A percentile compares a stretch with the other conserved stretches of the same genome.
phyloP scores from a whole-genome alignment of 2,113 vertebrate species.

The Protobothrops mucrosquamatus region DNA sequence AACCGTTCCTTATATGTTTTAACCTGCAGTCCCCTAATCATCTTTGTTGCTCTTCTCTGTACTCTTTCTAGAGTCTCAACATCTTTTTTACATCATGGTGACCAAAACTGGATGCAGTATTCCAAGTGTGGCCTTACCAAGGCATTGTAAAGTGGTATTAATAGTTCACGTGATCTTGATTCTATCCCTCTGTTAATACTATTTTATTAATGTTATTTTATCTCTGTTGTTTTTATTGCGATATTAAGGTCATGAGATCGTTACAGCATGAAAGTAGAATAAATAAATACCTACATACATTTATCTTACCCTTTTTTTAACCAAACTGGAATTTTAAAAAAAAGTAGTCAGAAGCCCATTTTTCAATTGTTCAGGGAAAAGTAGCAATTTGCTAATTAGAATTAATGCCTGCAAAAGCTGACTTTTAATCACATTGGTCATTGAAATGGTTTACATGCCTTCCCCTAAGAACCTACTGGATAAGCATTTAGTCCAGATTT shows the following conservation, averaged over 20 bases:
- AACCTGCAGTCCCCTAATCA: too few relatives aligned
- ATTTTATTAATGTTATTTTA: background rate
- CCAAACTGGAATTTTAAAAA: slow-evolving; percentile 7
- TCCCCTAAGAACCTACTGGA: background rate
- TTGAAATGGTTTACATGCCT: background rate
- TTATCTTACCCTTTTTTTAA: background rate
- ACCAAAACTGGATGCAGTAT: too few relatives aligned
- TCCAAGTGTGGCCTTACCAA: too few relatives aligned
- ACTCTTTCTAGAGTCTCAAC: too few relatives aligned
- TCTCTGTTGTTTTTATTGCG: background rate
- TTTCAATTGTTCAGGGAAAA: slow-evolving; percentile 44
- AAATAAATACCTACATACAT: background rate
- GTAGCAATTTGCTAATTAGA: slow-evolving; percentile 24
- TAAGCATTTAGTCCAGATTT: background rate
- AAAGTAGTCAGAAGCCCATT: background rate
- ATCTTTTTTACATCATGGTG: too few relatives aligned
- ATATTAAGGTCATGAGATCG: background rate
- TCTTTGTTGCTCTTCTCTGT: too few relatives aligned
- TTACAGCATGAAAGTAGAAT: background rate
- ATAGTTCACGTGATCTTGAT: too few relatives aligned
- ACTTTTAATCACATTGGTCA: background rate
- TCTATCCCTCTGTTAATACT: too few relatives aligned
- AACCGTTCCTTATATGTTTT: too few relatives aligned
- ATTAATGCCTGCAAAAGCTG: background rate
- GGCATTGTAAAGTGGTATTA: too few relatives aligned